Base-by-base conservation (phyloP, 2,113 vertebrate genomes). In the Hypocryptadius cinnamomeus region DNA sequence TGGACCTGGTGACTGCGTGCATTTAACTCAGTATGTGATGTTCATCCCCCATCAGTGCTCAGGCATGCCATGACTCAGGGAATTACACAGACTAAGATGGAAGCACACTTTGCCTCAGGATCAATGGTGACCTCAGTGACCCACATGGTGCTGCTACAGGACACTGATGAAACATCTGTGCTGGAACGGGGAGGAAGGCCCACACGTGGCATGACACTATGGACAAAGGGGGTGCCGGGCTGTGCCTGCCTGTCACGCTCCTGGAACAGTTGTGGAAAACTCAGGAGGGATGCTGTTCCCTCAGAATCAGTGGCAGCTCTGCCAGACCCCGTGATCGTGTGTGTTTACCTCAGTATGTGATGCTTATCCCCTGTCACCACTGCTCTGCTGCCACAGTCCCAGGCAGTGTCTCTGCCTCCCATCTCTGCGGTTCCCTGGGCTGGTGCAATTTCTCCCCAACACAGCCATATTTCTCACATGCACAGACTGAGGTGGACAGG, bases 241-340 rank as follows among this genome's bases (percentile, higher is more conserved):
- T 69, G 40, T 6, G 5, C 28, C 37, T 73, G 74, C 42, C 47
- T 13, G 64, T 92, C 85, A 88, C 1, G 1, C 63, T 90, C 56
- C 80, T 81, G 65, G 70, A 90, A 92, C 53, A 15, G 57, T 31
- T 81, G 72, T 88, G 84, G 84, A 91, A 93, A 89, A 72, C 57
- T 79, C 92, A 90, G 73, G 83, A 94, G 79, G 31, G 69, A 64
- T n/a, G 61, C 10, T 87, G 80, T 91, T 83, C 54, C 70, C 66
- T 90, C 90, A 77, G 74, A 59, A 93, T 66, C 51, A 31, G 35
- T 24, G 50, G 24, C 77, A 82, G 71, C 51, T 73, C 83, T 79
- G 63, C 71, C 23, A 8, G 42, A 59, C 19, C 3, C 3, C 0
- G 33, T 65, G 82, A 87, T 71, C 2, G 1, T 6, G 25, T 25